A percentile compares a stretch with the other conserved stretches of the same genome.
Evolutionary conservation across 2,888 invertebrate species (phyloP).

Genomic region (Lordiphosa andalusiaca): DNA sequence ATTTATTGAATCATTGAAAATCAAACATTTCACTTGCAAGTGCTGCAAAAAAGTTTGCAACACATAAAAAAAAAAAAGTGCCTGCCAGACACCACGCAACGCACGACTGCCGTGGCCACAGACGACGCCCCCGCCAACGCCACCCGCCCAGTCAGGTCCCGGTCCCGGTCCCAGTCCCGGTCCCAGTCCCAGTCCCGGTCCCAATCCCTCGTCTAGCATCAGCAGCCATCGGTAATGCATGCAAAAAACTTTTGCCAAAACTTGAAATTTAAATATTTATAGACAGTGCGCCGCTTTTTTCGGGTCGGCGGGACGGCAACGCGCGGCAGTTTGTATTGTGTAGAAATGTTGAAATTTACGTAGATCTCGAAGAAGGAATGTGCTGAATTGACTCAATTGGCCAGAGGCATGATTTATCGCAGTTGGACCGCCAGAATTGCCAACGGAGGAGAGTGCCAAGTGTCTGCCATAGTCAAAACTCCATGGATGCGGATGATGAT

Average conservation of each 20-base stretch:
- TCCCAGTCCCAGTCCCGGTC: background rate
- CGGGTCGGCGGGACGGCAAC: background rate
- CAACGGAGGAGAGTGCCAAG: conserved; percentile 23
- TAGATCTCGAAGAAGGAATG: conserved; percentile 31
- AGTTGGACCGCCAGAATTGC: conserved; percentile 25
- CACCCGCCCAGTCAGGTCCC: background rate
- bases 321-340: conserved; percentile 31
- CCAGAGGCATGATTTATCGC: conserved; percentile 78
- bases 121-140: conserved; percentile 8
- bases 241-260: conserved; percentile 74
- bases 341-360: conserved; percentile 24
- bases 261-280: conserved; percentile 75
- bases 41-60: conserved; percentile 52
- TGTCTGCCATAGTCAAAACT: conserved; percentile 8
- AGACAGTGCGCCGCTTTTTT: conserved; percentile 52
- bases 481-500: background rate
- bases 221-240: conserved; percentile 56
- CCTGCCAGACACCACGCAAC: conserved; percentile 33
- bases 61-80: conserved; percentile 14
- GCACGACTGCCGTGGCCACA: conserved; percentile 42
- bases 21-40: conserved; percentile 77
- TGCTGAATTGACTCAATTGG: conserved; percentile 78
- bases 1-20: conserved; percentile 77
- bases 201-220: background rate
- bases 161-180: background rate